phyloP scores from a whole-genome alignment of 2,888 invertebrate species.

The Colostygia pectinataria region DNA sequence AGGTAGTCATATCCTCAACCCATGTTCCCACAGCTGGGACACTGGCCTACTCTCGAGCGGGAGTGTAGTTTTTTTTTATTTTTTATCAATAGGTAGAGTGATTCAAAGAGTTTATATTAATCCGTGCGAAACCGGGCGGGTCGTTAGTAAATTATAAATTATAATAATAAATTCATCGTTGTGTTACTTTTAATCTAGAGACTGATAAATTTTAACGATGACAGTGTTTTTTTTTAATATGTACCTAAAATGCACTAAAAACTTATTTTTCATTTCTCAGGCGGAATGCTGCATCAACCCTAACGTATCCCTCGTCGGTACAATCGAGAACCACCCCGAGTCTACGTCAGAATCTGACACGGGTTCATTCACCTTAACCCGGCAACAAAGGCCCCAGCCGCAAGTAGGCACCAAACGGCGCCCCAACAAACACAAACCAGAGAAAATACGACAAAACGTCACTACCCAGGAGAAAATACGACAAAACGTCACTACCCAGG shows the following conservation, averaged over 20 bases:
- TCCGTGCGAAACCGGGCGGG: no score
- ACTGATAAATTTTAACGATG: no score
- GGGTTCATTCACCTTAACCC: slow-evolving; percentile 71
- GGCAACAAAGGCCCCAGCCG: slow-evolving; percentile 73
- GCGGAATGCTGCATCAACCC: slow-evolving; percentile 77
- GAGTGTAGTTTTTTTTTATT: no score
- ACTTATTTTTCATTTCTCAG: slow-evolving; percentile 45
- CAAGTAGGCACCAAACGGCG: slow-evolving; percentile 71
- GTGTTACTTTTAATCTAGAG: no score
- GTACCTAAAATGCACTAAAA: no score
- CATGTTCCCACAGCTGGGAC: no score
- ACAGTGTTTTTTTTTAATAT: no score
- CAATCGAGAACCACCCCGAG: slow-evolving; percentile 77
- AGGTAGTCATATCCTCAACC: slow-evolving; percentile 48
- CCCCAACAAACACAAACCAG: slow-evolving; percentile 42
- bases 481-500: slow-evolving; percentile 29
- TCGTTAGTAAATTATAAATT: no score
- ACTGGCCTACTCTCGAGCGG: no score
- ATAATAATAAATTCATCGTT: no score
- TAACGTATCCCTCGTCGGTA: slow-evolving; percentile 72
- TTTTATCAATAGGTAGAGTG: no score
- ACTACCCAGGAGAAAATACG: slow-evolving; percentile 39
- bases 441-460: slow-evolving; percentile 38
- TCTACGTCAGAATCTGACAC: slow-evolving; percentile 77
- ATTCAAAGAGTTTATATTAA: no score